Conservation (phyloP, 2,797 vertebrate species). For the Enteromius viviparus region DNA sequence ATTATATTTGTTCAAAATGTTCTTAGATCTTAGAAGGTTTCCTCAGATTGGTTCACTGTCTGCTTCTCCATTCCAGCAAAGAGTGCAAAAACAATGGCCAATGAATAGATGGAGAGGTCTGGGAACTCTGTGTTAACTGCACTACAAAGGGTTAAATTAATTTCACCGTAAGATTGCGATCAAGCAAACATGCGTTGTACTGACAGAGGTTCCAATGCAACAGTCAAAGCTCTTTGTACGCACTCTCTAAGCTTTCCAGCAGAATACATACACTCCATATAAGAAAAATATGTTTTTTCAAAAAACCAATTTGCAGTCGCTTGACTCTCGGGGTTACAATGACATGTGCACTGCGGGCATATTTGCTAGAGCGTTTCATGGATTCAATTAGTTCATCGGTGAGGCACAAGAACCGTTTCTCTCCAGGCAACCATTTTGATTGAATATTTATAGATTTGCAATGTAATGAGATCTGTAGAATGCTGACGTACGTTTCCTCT, state of each 20-base stretch:
- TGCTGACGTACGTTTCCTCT: constrained; percentile 65
- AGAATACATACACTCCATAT: constrained; percentile 39
- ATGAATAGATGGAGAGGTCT: background rate
- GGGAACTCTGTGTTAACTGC: constrained; percentile 25
- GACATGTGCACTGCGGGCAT: constrained; percentile 48
- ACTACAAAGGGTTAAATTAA: constrained; percentile 40
- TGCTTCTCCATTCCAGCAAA: background rate
- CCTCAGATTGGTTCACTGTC: constrained; percentile 18
- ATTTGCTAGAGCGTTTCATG: constrained; percentile 48
- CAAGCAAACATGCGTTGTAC: constrained; percentile 29
- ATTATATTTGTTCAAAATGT: background rate
- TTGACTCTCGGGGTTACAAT: constrained; percentile 48
- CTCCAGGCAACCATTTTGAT: constrained; percentile 57
- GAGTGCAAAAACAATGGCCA: constrained; percentile 20
- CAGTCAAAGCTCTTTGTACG: constrained; percentile 22
- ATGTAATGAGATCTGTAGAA: constrained; percentile 60
- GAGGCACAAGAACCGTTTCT: constrained; percentile 47
- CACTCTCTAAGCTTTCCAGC: constrained; percentile 16
- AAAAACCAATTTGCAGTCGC: constrained; percentile 51
- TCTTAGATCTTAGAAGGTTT: constrained; percentile 27
- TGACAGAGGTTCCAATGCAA: constrained; percentile 36
- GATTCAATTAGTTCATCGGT: constrained; percentile 50
- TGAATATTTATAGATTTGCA: constrained; percentile 61
- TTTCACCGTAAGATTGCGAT: constrained; percentile 34
- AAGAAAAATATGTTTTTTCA: constrained; percentile 50